Evolutionary conservation across 2,113 vertebrate genomes (phyloP).

Genomic region (Petaurus breviceps): DNA sequence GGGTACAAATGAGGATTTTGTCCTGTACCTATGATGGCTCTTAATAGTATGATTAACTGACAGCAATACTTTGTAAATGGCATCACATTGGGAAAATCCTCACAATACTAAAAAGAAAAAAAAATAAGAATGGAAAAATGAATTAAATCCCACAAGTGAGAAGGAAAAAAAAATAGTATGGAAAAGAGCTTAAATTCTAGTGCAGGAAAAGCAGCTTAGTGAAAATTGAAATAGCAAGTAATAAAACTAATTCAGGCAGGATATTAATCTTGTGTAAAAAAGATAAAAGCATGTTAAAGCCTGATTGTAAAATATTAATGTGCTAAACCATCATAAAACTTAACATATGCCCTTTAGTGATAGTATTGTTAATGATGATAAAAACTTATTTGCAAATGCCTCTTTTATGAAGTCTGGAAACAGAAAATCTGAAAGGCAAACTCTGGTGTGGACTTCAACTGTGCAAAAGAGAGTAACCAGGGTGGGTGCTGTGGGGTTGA

Average conservation of each 20-base stretch:
- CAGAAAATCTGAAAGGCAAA: constrained; percentile 57
- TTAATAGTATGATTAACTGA: constrained; percentile 52
- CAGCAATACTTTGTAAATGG: constrained; percentile 26
- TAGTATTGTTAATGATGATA: constrained; percentile 74
- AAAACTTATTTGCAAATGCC: constrained; percentile 74
- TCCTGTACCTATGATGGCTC: neutral
- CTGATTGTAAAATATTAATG: constrained; percentile 79
- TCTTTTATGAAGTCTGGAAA: constrained; percentile 78
- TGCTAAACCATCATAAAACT: constrained; percentile 76
- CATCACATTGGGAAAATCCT: constrained; percentile 49
- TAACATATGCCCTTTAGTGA: constrained; percentile 73
- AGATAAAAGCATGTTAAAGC: constrained; percentile 73
- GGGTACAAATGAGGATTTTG: neutral
- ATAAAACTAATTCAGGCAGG: constrained; percentile 78
- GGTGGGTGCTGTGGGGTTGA: constrained; percentile 44
- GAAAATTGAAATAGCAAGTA: constrained; percentile 77
- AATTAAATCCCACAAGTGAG: constrained; percentile 72
- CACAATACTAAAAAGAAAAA: constrained; percentile 43
- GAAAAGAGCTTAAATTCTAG: constrained; percentile 73
- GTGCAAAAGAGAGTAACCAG: constrained; percentile 51
- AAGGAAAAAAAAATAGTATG: constrained; percentile 57
- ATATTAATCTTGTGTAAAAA: constrained; percentile 77
- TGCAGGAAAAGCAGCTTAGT: constrained; percentile 72
- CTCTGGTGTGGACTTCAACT: constrained; percentile 52
- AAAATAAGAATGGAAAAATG: constrained; percentile 60